Conservation (phyloP, 2,797 vertebrate species). For the Selene dorsalis region DNA sequence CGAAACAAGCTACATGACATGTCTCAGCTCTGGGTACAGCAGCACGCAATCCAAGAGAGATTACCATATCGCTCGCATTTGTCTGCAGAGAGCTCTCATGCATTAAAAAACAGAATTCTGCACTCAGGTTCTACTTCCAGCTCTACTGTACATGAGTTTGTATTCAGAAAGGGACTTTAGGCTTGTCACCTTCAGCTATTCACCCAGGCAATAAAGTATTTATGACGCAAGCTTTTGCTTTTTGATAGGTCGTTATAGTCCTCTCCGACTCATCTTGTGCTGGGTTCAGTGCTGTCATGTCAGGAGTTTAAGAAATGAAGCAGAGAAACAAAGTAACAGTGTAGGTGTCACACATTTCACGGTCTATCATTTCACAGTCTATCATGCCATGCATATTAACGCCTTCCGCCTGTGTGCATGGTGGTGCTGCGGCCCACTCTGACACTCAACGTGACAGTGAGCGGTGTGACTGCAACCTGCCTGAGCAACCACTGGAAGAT, state of each 20-base stretch:
- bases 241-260: conserved; percentile 65
- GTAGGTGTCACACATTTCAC: conserved; percentile 50
- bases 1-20: conserved; percentile 67
- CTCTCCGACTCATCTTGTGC: conserved; percentile 42
- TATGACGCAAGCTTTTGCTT: conserved; percentile 74
- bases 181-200: conserved; percentile 74
- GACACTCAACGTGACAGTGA: conserved; percentile 34
- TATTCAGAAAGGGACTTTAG: conserved; percentile 68
- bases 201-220: conserved; percentile 77
- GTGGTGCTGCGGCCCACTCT: background rate
- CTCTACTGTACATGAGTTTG: conserved; percentile 71
- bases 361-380: conserved; percentile 50
- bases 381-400: conserved; percentile 53
- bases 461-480: conserved; percentile 39
- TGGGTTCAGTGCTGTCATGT: conserved; percentile 41
- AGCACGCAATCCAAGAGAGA: conserved; percentile 67
- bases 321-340: conserved; percentile 47
- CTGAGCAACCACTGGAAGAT: conserved; percentile 35
- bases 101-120: conserved; percentile 78
- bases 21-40: conserved; percentile 56
- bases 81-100: conserved; percentile 72
- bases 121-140: conserved; percentile 66
- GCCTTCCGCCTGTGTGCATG: background rate
- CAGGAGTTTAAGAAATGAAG: conserved; percentile 60
- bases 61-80: conserved; percentile 72